A percentile compares a stretch with the other conserved stretches of the same genome.
phyloP scores from a whole-genome alignment of 2,113 vertebrate genomes.

The Smithornis capensis region DNA sequence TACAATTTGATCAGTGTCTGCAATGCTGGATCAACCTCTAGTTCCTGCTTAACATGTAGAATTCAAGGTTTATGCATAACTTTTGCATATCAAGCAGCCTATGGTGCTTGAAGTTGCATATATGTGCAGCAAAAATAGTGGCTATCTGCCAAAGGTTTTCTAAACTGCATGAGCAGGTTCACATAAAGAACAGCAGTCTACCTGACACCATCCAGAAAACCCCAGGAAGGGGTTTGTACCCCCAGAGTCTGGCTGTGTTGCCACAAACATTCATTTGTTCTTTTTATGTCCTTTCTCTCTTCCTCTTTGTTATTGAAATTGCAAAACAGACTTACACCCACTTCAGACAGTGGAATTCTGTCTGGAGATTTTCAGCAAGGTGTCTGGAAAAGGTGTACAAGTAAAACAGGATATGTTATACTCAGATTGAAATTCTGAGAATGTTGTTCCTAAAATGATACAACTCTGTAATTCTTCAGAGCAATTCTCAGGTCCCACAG shows the following conservation, averaged over 20 bases:
- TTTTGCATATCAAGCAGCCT: slow-evolving; percentile 3
- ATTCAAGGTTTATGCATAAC: not conserved
- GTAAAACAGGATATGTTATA: not conserved
- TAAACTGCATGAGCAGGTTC: not conserved
- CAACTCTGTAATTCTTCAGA: not conserved
- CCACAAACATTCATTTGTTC: not conserved
- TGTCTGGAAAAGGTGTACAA: not conserved
- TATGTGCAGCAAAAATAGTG: not conserved
- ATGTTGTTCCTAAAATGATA: not conserved
- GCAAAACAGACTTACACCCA: not conserved
- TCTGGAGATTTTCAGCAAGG: not conserved
- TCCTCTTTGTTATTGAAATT: not conserved
- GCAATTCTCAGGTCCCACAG: not conserved
- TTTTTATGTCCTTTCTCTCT: not conserved
- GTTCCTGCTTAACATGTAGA: not conserved
- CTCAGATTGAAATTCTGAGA: not conserved
- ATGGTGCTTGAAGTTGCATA: not conserved
- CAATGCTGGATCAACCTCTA: not conserved
- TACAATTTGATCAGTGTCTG: not conserved
- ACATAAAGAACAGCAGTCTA: not conserved
- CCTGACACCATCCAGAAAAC: not conserved
- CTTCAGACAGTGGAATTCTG: not conserved
- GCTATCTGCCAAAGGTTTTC: not conserved
- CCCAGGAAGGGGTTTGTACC: not conserved
- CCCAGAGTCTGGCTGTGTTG: not conserved